Conservation (phyloP, 2,888 invertebrate species). For the Pheosia tremula region DNA sequence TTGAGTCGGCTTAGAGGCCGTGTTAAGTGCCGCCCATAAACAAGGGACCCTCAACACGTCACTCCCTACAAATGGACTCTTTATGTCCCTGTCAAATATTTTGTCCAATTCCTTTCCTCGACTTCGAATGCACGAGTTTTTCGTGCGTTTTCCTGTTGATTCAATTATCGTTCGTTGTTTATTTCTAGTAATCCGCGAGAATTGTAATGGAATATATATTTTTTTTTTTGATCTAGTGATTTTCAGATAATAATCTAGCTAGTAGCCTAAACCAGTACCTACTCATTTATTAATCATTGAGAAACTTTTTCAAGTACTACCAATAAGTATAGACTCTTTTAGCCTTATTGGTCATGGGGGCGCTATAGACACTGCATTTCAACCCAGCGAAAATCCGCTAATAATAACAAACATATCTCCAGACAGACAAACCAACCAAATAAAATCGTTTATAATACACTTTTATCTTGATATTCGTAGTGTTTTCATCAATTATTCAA, state of each 20-base stretch:
- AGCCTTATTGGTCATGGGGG: too few relatives aligned
- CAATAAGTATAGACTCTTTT: too few relatives aligned
- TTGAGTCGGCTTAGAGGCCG: slow-evolving; percentile 52
- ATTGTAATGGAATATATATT: too few relatives aligned
- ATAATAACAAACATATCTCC: too few relatives aligned
- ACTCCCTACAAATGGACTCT: slow-evolving; percentile 69
- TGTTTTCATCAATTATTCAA: slow-evolving; percentile 11
- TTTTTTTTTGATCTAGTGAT: too few relatives aligned
- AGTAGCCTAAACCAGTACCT: too few relatives aligned
- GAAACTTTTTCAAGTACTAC: too few relatives aligned
- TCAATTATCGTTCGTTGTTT: neutral
- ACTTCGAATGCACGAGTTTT: slow-evolving; percentile 6
- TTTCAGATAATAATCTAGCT: too few relatives aligned
- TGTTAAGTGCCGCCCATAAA: slow-evolving; percentile 71
- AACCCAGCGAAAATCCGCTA: too few relatives aligned
- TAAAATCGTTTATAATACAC: neutral
- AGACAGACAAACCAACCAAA: neutral
- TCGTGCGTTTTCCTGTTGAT: slow-evolving; percentile 4
- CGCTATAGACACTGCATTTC: too few relatives aligned
- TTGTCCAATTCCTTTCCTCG: slow-evolving; percentile 42
- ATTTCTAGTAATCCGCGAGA: too few relatives aligned
- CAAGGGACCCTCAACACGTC: slow-evolving; percentile 64
- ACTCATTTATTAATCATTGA: too few relatives aligned
- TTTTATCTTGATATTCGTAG: neutral
- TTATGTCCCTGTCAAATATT: slow-evolving; percentile 63